These are phyloP conservation scores for Echeneis naucrates DNA, from an alignment of 2,797 vertebrate genomes.

Conservation along the genomic window DNA sequence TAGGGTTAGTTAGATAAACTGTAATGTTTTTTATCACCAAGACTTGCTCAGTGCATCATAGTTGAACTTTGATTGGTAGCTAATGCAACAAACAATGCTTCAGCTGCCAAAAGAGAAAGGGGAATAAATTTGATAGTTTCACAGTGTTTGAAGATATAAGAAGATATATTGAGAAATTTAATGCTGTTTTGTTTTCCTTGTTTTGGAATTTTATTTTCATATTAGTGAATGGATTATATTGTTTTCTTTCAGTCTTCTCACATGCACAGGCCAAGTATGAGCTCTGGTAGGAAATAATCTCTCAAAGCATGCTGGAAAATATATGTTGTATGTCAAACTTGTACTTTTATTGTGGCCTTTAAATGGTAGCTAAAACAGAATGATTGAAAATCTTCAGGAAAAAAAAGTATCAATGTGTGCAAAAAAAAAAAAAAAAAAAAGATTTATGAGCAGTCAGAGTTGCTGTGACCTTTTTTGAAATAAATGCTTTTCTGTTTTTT, in stretches of 20 bases:
- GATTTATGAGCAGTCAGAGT: background rate
- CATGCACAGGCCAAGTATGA: conserved; percentile 22
- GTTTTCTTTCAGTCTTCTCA: conserved; percentile 14
- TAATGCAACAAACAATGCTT: background rate
- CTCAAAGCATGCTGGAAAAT: conserved; percentile 15
- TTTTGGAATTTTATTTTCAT: no score
- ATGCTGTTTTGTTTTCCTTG: no score
- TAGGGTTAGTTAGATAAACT: no score
- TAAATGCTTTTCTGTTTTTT: conserved; percentile 44
- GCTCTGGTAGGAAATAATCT: background rate
- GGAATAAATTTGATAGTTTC: background rate
- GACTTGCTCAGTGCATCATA: background rate
- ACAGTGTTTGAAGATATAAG: conserved; percentile 13
- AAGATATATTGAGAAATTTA: no score
- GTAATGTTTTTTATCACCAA: no score
- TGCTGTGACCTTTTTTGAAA: conserved; percentile 28
- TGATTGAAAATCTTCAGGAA: conserved; percentile 5
- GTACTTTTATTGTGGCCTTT: conserved; percentile 19
- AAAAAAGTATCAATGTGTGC: conserved; percentile 10
- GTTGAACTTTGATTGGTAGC: background rate
- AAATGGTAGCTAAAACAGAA: conserved; percentile 15
- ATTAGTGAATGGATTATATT: conserved; percentile 23
- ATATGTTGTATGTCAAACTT: background rate
- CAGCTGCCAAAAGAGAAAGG: background rate
- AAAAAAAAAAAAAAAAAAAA: conserved; percentile 26